Evolutionary conservation across 2,113 vertebrate genomes (phyloP), one percentile per base, ranked within the genome.

Genomic region (Hippocampus barbouri): DNA sequence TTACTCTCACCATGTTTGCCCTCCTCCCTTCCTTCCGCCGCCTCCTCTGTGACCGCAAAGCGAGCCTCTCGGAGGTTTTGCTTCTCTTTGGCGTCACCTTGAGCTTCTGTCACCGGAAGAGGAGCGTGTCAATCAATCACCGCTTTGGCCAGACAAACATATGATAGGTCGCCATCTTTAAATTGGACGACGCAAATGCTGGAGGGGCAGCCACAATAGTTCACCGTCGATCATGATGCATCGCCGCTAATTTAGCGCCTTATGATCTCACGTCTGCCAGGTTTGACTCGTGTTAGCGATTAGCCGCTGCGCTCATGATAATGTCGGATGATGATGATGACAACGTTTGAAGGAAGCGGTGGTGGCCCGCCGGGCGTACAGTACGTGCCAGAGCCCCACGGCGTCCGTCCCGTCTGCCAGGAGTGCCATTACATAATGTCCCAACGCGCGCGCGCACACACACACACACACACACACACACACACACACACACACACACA

Each of bases 371-470:
- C 53, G 53, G 53, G 53, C 21, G n/a, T n/a, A 56, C 53, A n/a
- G n/a, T n/a, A 56, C 21, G 3, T 56, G 53, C 53, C 53, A 56
- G 10, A 23, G 53, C 21, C 53, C 53, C 10, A 8, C 3, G 21
- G 21, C n/a, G 21, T 20, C 47, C 47, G 5, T 5, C 43, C 47
- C 47, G 16, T 18, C 53, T 10, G 53, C 3, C 53, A 9, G 53
- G 9, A n/a, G 81, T 83, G 84, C 83, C 83, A 72, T 77, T 45
- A 79, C 84, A 81, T 84, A 75, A 75, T 79, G 81, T 23, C 53
- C 53, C 10, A 21, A 51, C n/a, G n/a, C n/a, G n/a, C n/a, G n/a
- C n/a, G n/a, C n/a, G n/a, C 49, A 51, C 18, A 51, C 9, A 43
- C 41, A 43, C 41, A 49, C 14, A 51, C 49, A 51, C 49, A 51